Evolutionary conservation across 2,797 vertebrate species (phyloP), one percentile per base, ranked within the genome.

Genomic region (Lemur catta): DNA sequence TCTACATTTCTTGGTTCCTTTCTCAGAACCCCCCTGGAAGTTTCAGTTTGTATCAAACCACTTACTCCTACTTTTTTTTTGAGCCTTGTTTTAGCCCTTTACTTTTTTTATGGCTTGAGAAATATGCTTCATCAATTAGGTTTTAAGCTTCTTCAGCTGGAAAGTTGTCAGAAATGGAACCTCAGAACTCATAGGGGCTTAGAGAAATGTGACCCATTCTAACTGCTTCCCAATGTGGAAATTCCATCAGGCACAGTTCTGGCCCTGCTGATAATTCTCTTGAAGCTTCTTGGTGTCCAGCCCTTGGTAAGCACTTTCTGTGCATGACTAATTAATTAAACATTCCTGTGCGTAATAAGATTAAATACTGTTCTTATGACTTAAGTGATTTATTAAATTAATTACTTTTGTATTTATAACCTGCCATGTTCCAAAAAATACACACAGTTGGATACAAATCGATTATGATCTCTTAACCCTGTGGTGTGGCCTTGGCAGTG

Each of bases 371-470:
- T 87, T 82, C 67, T 95, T 92, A 65, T 87, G 71, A 93, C 59
- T 92, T 89, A 91, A 96, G 80, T 94, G 81, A 95, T 84, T 95
- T 88, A 95, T 92, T 91, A 95, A 85, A 94, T 95, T 52, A 86
- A 91, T 84, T 89, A 65, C 22, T 61, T 80, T 95, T 89, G 41
- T 85, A 89, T 91, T 80, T 96, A 91, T 78, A 69, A 18, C n/a
- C 59, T 94, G 48, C 74, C 59, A 38, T 72, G 30, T 69, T 82
- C n/a, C 50, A 69, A n/a, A 15, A 84, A 50, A 41, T 48, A 86
- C 3, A 67, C 18, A 35, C 2, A 24, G 7, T 35, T 69, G 35
- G 46, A 15, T 85, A 69, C 67, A 92, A 79, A 75, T 93, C 38
- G 38, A 46, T 86, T 85, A 67, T 89, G 41, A 76, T 61, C 59